A percentile compares a stretch with the other conserved stretches of the same genome.
phyloP scores from a whole-genome alignment of 2,888 invertebrate species.

The Drosophila mimetica region DNA sequence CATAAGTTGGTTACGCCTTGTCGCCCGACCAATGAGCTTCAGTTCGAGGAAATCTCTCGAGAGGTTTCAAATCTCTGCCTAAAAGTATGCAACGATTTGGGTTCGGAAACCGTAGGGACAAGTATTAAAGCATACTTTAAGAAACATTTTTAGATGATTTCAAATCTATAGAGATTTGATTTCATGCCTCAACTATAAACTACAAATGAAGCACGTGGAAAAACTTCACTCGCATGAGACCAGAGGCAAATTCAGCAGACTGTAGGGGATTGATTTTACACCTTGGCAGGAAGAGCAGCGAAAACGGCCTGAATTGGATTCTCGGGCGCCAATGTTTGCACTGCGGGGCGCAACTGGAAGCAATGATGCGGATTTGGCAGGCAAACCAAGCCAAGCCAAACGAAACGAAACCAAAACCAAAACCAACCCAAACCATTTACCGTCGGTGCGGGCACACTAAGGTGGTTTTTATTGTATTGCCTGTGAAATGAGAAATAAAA shows the following conservation, averaged over 20 bases:
- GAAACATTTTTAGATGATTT: no score
- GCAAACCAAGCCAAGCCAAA: slow-evolving; percentile 49
- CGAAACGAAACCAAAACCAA: slow-evolving; percentile 29
- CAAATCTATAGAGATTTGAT: no score
- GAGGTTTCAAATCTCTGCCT: no score
- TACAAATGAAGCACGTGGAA: background rate
- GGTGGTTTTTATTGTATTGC: slow-evolving; percentile 68
- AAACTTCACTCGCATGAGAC: background rate
- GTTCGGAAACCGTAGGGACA: no score
- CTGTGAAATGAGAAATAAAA: slow-evolving; percentile 77
- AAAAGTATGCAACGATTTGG: no score
- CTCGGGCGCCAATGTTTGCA: slow-evolving; percentile 82
- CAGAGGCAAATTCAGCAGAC: no score
- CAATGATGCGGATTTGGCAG: slow-evolving; percentile 64
- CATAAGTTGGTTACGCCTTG: background rate
- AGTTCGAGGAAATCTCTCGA: background rate
- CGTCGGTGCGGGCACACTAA: slow-evolving; percentile 57
- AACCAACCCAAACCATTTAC: slow-evolving; percentile 65
- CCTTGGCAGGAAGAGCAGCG: slow-evolving; percentile 16
- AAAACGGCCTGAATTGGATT: slow-evolving; percentile 20
- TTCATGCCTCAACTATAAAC: no score
- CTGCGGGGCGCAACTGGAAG: slow-evolving; percentile 73
- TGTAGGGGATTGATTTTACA: slow-evolving; percentile 27
- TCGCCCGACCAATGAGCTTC: slow-evolving; percentile 15
- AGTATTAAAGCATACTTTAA: no score